Base-by-base conservation (phyloP, 1,140 invertebrate genomes). In the Camponotus floridanus region DNA sequence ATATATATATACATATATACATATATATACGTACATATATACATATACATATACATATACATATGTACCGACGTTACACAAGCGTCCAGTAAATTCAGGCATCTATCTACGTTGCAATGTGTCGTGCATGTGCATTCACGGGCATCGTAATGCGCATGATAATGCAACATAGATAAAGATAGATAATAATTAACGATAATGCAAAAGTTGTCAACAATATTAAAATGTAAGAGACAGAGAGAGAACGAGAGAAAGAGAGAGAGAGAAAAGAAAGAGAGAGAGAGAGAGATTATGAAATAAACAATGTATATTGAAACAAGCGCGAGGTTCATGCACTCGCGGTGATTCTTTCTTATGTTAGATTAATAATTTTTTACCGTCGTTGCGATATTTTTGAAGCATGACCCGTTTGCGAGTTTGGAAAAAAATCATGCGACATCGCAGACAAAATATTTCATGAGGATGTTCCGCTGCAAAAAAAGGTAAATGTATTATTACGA, bases 401-500 rank as follows among this genome's bases (percentile, higher is more conserved):
- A 4, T 55, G 31, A 68, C 39, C 39, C 57, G 42, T 67, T 79
- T 70, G 42, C 48, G 48, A 26, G 7, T 81, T 57, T 33, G 26
- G 26, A 26, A 26, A 26, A 26, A 6, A 59, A 81, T 36, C 42
- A 1, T 13, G 9, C 55, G 65, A 8, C 33, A 42, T 67, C 33
- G 33, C 2, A 2, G 39, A 55, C 39, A 15, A 71, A 73, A 81
- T 81, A 73, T 81, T 59, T 71, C 57, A 71, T 21, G 51, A 57
- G 48, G 59, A 68, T 33, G 18, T 65, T 26, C 42, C 65, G 13
- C n/a, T 73, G 26, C 9, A 9, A 31, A 36, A 61, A 61, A 83
- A 74, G 55, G n/a, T 48, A 74, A 83, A 51, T 15, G 13, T 48
- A 48, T 42, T 83, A 83, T 74, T 62, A 74, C 68, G 39, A 74